Evolutionary conservation across 2,797 vertebrate genomes (phyloP), one percentile per base, ranked within the genome.

Genomic region (Semaprochilodus insignis): DNA sequence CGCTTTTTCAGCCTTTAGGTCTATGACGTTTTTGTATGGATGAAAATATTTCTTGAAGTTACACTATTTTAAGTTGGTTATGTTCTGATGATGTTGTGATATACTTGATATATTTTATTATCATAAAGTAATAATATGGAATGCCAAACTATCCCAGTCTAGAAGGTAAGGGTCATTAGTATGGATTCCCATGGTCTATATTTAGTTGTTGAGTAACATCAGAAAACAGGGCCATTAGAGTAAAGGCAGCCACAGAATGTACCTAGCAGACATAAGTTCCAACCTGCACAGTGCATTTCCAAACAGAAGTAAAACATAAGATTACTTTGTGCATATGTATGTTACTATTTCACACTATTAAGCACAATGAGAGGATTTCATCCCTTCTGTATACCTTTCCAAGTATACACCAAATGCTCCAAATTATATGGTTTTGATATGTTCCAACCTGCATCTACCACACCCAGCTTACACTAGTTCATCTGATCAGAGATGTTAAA

Each of bases 181-280:
- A 82, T 81, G 44, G 85, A 80, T 87, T 85, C 85, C 81, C 88
- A 8, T 70, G 52, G 82, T 83, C 89, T 94, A 92, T 92, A 90
- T 91, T 89, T 85, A 92, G 87, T 40, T 19, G 10, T 65, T 63
- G 66, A n/a, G 17, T 62, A 59, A 70, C 75, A 87, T 84, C 69
- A 67, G 84, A 83, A 78, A 48, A 48, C 67, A 36, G 19, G 44
- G 81, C 79, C 72, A 80, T 75, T 44, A 25, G 48, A 57, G 66
- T 59, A 85, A 48, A 54, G 69, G 80, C 91, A 78, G 59, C 44
- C 66, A 83, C 74, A 87, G 80, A 52, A n/a, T 55, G 44, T 2
- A 2, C 40, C 52, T 21, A 55, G 44, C 25, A 2, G 27, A 54
- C 27, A 51, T 62, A 10, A 63, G 34, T 65, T 27, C 52, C 55